Base-by-base conservation (phyloP, 2,797 vertebrate species). In the Cyprinella venusta region DNA sequence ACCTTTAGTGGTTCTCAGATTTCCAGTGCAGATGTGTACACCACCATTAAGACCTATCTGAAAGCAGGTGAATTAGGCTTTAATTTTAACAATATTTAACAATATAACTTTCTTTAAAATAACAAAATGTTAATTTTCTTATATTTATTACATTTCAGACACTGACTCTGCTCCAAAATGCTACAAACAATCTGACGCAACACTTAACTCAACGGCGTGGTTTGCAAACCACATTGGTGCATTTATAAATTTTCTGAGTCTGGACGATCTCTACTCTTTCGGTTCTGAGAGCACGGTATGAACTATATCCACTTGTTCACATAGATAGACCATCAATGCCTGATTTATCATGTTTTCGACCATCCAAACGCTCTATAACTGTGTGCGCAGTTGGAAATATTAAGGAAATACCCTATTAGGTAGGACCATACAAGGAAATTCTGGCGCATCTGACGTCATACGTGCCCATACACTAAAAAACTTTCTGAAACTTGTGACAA, bases 131-230 rank as follows among this genome's bases (percentile, higher is more conserved):
- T 6, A 6, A 26, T 18, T 7, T 30, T 16, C 24, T 3, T 63
- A 26, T 24, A 30, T 63, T 30, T 63, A 6, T 61, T 61, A 61
- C 6, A 15, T 61, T 61, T 15, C 61, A 89, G 88, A 52, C 30
- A 42, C 88, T 50, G 18, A 52, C 30, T 36, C 88, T 50, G 18
- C 21, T 13, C 69, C 86, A 48, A 86, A 87, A 67, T 89, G 88
- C 67, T 89, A 68, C 74, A 77, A 63, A 12, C 0, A 4, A 6
- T 50, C 6, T n/a, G 79, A 89, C 9, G n/a, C 85, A 40, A 38
- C 2, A 9, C 26, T 88, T 8, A 88, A 86, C 52, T 89, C 88
- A 45, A 85, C 88, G 4, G 69, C 83, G 2, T 89, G 86, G 86
- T 89, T 89, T 79, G 83, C 68, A 9, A 80, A 82, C 63, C 30